phyloP scores from a whole-genome alignment of 2,797 vertebrate genomes.

The Anabas testudineus region DNA sequence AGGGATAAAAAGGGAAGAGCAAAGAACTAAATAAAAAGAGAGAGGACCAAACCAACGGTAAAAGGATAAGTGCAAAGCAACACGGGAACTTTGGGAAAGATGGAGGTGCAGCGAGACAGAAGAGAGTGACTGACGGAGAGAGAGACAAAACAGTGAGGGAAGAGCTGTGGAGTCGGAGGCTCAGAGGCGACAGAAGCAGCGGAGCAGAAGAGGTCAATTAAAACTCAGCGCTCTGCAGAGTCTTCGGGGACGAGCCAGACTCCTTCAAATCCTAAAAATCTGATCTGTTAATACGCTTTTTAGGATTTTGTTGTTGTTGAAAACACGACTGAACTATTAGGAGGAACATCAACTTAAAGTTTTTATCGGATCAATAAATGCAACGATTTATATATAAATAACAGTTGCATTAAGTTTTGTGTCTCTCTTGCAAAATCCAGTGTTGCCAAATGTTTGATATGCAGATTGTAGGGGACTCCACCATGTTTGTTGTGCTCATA shows the following conservation, averaged over 20 bases:
- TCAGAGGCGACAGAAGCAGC: not conserved
- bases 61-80: not conserved
- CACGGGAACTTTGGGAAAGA: not conserved
- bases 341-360: too few species aligned
- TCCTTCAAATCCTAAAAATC: not conserved
- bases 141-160: not conserved
- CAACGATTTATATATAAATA: too few species aligned
- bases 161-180: not conserved
- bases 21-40: not conserved
- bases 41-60: not conserved
- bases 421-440: too few species aligned
- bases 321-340: too few species aligned
- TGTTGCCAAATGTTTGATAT: too few species aligned
- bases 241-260: not conserved
- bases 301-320: too few species aligned
- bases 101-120: not conserved
- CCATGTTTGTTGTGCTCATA: too few species aligned
- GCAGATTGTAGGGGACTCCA: too few species aligned
- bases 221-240: not conserved
- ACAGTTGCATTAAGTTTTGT: too few species aligned
- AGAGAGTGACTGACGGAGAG: not conserved
- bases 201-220: conserved; percentile 6
- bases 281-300: not conserved
- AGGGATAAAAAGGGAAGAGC: not conserved
- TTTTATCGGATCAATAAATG: too few species aligned